Evolutionary conservation across 2,888 invertebrate genomes (phyloP).

Genomic region (Gortyna flavago): DNA sequence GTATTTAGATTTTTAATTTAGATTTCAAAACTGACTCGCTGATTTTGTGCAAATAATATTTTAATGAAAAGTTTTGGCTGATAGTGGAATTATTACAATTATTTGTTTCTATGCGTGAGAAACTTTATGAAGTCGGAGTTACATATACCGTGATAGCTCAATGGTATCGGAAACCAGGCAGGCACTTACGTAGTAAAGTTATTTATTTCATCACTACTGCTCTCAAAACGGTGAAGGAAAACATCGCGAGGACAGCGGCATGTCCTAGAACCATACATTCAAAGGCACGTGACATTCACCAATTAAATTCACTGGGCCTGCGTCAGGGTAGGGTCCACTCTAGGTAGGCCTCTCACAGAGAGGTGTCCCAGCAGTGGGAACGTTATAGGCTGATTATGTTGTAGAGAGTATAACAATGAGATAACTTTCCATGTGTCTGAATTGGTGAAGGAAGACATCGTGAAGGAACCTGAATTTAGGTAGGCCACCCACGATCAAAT

Average conservation of each 20-base stretch:
- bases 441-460: background rate
- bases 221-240: background rate
- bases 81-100: background rate
- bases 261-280: background rate
- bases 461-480: background rate
- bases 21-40: slow-evolving; percentile 66
- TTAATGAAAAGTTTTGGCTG: slow-evolving; percentile 40
- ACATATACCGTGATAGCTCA: background rate
- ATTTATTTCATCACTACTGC: background rate
- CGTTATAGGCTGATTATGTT: background rate
- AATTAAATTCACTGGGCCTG: no score
- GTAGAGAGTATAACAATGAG: background rate
- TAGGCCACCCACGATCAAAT: no score
- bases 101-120: background rate
- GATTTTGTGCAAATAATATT: slow-evolving; percentile 54
- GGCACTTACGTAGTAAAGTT: background rate
- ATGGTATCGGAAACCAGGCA: background rate
- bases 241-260: background rate
- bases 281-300: background rate
- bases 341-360: background rate
- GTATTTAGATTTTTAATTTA: slow-evolving; percentile 81
- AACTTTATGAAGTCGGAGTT: background rate
- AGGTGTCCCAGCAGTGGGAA: background rate
- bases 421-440: background rate
- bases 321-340: background rate